phyloP scores from a whole-genome alignment of 2,888 invertebrate genomes.

The Philereme transversata region DNA sequence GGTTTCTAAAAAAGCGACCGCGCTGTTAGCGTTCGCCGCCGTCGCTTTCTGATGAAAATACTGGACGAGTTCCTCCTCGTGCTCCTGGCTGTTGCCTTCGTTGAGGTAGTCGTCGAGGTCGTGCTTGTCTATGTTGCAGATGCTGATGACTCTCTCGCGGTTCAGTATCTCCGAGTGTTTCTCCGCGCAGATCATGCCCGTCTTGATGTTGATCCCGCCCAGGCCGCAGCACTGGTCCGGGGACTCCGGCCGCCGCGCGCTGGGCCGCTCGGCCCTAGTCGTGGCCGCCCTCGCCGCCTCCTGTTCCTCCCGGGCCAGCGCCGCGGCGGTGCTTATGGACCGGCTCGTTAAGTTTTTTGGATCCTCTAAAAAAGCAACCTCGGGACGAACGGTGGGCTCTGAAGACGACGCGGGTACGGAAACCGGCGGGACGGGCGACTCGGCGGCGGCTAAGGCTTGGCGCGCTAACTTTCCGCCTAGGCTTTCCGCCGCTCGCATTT shows the following conservation, averaged over 20 bases:
- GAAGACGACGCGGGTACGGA: slow-evolving; percentile 44
- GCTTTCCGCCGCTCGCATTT: slow-evolving; percentile 80
- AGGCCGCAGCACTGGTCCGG: slow-evolving; percentile 80
- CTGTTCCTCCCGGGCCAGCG: slow-evolving; percentile 83
- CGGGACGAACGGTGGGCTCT: slow-evolving; percentile 57
- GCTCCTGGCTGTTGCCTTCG: slow-evolving; percentile 90
- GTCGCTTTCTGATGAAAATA: slow-evolving; percentile 87
- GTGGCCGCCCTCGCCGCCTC: slow-evolving; percentile 82
- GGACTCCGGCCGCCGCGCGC: slow-evolving; percentile 52
- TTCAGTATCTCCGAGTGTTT: slow-evolving; percentile 83
- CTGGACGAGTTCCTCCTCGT: slow-evolving; percentile 93
- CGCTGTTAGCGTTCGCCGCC: slow-evolving; percentile 39
- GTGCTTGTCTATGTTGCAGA: slow-evolving; percentile 91
- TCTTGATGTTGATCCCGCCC: slow-evolving; percentile 73
- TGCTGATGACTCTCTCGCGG: slow-evolving; percentile 88
- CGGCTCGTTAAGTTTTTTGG: slow-evolving; percentile 83
- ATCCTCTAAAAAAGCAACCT: slow-evolving; percentile 81
- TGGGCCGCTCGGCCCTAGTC: slow-evolving; percentile 61
- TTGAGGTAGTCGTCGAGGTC: slow-evolving; percentile 92
- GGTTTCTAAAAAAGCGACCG: slow-evolving; percentile 70
- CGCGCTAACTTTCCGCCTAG: slow-evolving; percentile 72
- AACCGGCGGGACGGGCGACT: slow-evolving; percentile 44
- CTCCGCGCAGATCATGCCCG: slow-evolving; percentile 77
- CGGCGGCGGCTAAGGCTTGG: slow-evolving; percentile 49
- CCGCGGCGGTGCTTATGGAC: slow-evolving; percentile 84